These are phyloP conservation scores for Nephrotoma appendiculata DNA, from an alignment of 2,888 invertebrate genomes.

Conservation along the genomic window DNA sequence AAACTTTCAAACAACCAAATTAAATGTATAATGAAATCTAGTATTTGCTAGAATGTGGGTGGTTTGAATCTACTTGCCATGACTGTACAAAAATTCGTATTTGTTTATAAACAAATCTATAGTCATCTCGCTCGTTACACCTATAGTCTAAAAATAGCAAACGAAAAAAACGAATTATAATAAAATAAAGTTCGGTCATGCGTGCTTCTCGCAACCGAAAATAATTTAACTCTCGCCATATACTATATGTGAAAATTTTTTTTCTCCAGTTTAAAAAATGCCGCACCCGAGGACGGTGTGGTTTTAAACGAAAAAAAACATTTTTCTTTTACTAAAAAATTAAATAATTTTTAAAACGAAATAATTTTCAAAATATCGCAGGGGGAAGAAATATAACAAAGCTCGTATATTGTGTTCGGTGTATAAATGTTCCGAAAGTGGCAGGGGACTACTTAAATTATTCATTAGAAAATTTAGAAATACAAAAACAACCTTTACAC, in stretches of 20 bases:
- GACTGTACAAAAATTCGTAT: neutral
- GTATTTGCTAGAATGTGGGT: neutral
- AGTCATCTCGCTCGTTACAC: neutral
- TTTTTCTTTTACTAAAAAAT: neutral
- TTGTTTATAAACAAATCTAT: neutral
- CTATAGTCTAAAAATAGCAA: neutral
- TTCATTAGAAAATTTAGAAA: neutral
- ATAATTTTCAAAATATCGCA: neutral
- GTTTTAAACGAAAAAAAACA: neutral
- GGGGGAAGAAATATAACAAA: neutral
- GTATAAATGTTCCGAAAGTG: neutral
- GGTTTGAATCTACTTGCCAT: neutral
- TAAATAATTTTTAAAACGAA: neutral
- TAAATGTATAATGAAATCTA: neutral
- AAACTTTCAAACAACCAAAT: neutral
- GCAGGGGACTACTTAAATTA: neutral
- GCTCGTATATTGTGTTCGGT: neutral
- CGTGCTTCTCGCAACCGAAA: neutral
- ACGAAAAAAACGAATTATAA: neutral
- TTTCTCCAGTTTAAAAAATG: neutral
- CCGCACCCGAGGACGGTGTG: neutral
- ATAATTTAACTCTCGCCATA: neutral
- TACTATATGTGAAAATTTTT: neutral
- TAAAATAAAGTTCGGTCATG: neutral
- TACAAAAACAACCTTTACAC: neutral